Evolutionary conservation across 2,888 invertebrate species (phyloP).

Genomic region (Agrilus mali): DNA sequence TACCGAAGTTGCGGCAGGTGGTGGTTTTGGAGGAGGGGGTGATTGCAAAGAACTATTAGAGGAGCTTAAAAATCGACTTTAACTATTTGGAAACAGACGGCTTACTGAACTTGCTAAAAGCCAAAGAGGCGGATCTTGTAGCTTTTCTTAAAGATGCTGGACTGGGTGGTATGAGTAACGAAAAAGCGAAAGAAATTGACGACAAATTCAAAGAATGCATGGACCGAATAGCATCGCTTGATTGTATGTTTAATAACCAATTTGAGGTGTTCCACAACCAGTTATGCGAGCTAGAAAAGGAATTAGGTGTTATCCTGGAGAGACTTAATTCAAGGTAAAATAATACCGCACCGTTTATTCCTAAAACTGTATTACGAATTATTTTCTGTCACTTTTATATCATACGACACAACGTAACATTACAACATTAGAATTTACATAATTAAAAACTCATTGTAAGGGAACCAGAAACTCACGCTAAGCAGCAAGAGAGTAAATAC

Average conservation of each 20-base stretch:
- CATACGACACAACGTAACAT: background rate
- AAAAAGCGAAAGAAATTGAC: conserved; percentile 8
- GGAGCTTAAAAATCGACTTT: conserved; percentile 2
- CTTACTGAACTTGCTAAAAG: no score
- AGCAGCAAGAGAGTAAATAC: no score
- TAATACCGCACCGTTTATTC: background rate
- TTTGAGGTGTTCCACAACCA: conserved; percentile 38
- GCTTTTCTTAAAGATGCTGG: no score
- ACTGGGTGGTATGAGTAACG: background rate
- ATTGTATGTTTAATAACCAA: conserved; percentile 30
- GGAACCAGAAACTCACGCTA: no score
- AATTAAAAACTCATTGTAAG: no score
- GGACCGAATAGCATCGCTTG: conserved; percentile 25
- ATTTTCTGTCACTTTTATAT: background rate
- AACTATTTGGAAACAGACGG: background rate
- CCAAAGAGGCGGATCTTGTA: no score
- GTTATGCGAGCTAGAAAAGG: conserved; percentile 34
- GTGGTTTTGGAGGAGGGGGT: no score
- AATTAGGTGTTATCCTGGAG: conserved; percentile 26
- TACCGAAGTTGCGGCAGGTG: no score
- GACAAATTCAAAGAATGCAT: conserved; percentile 21
- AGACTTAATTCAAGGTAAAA: conserved; percentile 18
- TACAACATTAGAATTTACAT: no score
- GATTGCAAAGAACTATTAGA: background rate
- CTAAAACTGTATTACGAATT: no score